These are phyloP conservation scores for Pristionchus entomophagus DNA, from an alignment of 2,888 invertebrate genomes.

Conservation along the genomic window DNA sequence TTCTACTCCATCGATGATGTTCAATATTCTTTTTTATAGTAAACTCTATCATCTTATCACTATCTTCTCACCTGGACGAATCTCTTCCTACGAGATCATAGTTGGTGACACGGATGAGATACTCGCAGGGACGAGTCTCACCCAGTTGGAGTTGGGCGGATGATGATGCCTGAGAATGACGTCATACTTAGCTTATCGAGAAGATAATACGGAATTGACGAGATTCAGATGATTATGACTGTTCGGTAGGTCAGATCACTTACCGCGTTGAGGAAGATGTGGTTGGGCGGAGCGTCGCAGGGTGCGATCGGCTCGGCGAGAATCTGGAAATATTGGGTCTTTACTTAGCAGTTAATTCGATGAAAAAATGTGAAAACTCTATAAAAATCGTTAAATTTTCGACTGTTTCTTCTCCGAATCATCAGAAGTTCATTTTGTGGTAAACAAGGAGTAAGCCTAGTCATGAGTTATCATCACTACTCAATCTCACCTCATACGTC, in stretches of 20 bases:
- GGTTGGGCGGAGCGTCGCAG: conserved; percentile 9
- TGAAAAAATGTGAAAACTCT: neutral
- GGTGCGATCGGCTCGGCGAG: conserved; percentile 41
- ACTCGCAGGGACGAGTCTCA: conserved; percentile 63
- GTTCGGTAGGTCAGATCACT: neutral
- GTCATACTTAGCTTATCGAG: neutral
- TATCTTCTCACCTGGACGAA: neutral
- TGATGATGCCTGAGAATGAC: conserved; percentile 57
- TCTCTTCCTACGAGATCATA: conserved; percentile 65
- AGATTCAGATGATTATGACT: neutral
- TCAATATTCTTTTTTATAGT: no score
- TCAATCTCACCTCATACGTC: conserved; percentile 66
- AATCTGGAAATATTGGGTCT: no score
- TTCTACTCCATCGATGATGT: no score
- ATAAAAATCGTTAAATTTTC: neutral
- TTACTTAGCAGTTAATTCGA: no score
- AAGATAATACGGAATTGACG: neutral
- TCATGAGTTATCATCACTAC: neutral
- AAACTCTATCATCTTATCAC: no score
- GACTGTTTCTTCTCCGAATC: neutral
- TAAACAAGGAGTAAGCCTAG: no score
- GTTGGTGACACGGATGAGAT: conserved; percentile 67
- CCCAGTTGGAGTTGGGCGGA: conserved; percentile 59
- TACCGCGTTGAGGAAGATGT: conserved; percentile 48
- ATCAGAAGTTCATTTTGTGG: neutral